Base-by-base conservation (phyloP, 2,113 vertebrate genomes). In the Anser cygnoides region DNA sequence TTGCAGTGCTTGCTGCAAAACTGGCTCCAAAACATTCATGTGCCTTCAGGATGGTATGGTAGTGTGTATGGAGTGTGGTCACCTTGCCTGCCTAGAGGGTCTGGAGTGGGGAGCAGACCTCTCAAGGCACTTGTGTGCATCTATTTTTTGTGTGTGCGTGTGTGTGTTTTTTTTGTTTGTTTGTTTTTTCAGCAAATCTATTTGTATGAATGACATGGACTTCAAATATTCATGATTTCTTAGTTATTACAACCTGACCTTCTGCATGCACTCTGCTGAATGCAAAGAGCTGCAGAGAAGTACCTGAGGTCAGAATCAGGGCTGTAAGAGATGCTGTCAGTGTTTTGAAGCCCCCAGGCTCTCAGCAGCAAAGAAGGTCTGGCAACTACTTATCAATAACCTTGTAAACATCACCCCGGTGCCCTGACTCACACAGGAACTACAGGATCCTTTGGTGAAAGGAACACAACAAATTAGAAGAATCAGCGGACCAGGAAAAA, bases 381-480 rank as follows among this genome's bases (percentile, higher is more conserved):
- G 87, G 18, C 59, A 91, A 50, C 54, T 87, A 29, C 37, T 89
- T 94, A 75, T 70, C 75, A 73, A 85, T 80, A 92, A 76, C 43
- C 44, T 76, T 73, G n/a, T 82, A 70, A 96, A 91, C 44, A 89
- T 41, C 49, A 66, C 22, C 33, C 26, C 59, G 59, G 13, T 66
- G 62, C 28, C 66, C 49, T 66, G 62, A 43, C 58, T 93, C 71
- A 18, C 39, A 28, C 14, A 44, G 46, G 18, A 91, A 28, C 50
- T 65, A 68, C 35, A 58, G 39, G 28, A 59, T 39, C 31, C 55
- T 83, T 61, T 29, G 50, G 28, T 71, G 75, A 26, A 91, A 26
- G 33, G 63, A 94, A 80, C 50, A 84, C 35, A 96, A 71, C n/a
- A 62, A 89, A 85, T 91, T 44, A 75, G 71, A 58, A 88, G n/a